phyloP scores from a whole-genome alignment of 2,797 vertebrate species.

The Sebastes goodei region DNA sequence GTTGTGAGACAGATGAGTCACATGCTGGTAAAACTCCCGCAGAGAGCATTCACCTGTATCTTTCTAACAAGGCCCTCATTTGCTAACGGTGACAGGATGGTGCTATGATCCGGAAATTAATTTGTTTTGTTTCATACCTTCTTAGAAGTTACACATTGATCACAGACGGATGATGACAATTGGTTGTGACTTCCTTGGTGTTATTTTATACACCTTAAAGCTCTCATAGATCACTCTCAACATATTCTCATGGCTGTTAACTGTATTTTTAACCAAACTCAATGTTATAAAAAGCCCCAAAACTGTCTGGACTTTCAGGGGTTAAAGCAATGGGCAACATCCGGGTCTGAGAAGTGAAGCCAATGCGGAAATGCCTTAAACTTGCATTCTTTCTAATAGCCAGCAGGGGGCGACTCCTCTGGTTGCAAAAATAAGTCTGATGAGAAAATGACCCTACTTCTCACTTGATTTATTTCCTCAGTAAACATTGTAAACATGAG shows the following conservation, averaged over 20 bases:
- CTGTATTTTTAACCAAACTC: background rate
- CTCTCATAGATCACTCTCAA: background rate
- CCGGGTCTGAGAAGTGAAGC: no score
- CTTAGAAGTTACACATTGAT: background rate
- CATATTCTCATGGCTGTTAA: background rate
- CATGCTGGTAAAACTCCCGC: conserved; percentile 15
- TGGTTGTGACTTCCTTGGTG: background rate
- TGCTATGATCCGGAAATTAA: background rate
- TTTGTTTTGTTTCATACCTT: conserved; percentile 1
- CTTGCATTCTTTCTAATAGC: no score
- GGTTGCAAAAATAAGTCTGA: no score
- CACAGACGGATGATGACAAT: background rate
- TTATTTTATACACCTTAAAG: background rate
- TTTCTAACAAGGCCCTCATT: conserved; percentile 4
- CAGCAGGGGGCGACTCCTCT: no score
- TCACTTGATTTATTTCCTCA: no score
- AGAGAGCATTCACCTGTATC: conserved; percentile 10
- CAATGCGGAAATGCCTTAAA: no score
- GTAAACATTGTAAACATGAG: no score
- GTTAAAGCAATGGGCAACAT: no score
- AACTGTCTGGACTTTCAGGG: background rate
- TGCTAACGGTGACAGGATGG: background rate
- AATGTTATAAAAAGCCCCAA: background rate
- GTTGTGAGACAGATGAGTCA: conserved; percentile 26
- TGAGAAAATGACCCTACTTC: no score